Evolutionary conservation across 2,113 vertebrate genomes (phyloP).

Genomic region (Syrrhaptes paradoxus): DNA sequence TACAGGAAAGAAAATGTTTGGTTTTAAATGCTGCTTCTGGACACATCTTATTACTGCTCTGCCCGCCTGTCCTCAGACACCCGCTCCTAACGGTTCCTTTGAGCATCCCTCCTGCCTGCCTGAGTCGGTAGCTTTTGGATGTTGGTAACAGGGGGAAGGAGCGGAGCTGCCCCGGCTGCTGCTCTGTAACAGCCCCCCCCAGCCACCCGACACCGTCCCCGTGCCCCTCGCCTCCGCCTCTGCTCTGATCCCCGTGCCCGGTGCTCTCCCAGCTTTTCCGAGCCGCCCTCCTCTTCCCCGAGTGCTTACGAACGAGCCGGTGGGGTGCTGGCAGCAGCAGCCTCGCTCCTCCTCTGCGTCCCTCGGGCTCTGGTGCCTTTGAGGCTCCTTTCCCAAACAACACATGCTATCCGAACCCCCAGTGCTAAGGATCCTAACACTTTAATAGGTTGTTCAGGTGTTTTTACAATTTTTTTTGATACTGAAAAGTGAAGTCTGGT

Average conservation of each 20-base stretch:
- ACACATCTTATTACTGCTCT: not conserved
- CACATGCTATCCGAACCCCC: not conserved
- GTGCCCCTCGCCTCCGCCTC: not conserved
- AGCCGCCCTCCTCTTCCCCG: too few species aligned
- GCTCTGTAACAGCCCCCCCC: not conserved
- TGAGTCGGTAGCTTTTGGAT: not conserved
- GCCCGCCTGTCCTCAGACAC: not conserved
- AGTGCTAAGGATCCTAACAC: not conserved
- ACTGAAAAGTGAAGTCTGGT: not conserved
- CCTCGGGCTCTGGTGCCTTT: not conserved
- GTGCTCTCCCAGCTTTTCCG: too few species aligned
- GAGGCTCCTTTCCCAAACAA: not conserved
- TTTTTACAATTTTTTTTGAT: not conserved
- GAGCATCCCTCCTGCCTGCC: not conserved
- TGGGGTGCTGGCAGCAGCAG: not conserved
- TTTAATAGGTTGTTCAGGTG: not conserved
- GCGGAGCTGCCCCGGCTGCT: not conserved
- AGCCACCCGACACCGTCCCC: accelerated
- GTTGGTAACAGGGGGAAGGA: not conserved
- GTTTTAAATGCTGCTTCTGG: not conserved
- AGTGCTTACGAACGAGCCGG: not conserved
- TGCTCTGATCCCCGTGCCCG: too few species aligned
- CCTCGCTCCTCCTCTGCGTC: not conserved
- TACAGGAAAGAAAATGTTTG: not conserved
- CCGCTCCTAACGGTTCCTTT: not conserved